Evolutionary conservation across 1,140 invertebrate genomes (phyloP).

Genomic region (Drosophila leontia): DNA sequence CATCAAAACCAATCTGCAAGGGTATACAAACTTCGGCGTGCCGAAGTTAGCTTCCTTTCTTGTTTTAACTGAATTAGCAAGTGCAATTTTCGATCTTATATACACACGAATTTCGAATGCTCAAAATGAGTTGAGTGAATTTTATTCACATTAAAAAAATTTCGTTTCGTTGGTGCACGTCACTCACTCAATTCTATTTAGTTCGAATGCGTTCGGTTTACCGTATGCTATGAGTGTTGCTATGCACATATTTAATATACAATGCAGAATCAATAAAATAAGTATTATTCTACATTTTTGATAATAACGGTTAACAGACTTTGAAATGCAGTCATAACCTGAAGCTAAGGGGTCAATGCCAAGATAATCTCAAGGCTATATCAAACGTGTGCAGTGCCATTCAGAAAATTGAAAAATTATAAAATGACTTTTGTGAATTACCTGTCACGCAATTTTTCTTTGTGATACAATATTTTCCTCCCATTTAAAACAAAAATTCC

Average conservation of each 20-base stretch:
- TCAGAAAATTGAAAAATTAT: background rate
- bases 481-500: background rate
- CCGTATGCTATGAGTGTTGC: too few relatives aligned
- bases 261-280: background rate
- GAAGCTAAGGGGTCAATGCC: background rate
- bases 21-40: too few relatives aligned
- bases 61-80: slow-evolving; percentile 27
- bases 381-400: background rate
- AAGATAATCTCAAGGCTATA: background rate
- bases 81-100: background rate
- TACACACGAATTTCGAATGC: too few relatives aligned
- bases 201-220: too few relatives aligned
- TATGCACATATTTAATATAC: background rate
- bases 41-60: too few relatives aligned
- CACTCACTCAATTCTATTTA: too few relatives aligned
- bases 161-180: too few relatives aligned
- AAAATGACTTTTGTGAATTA: too few relatives aligned
- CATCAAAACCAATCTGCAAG: too few relatives aligned
- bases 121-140: too few relatives aligned
- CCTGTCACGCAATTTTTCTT: background rate
- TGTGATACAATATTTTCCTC: background rate
- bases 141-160: too few relatives aligned
- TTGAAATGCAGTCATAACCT: background rate
- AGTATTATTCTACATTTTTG: too few relatives aligned
- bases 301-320: background rate